A percentile compares a stretch with the other conserved stretches of the same genome.
phyloP scores from a whole-genome alignment of 1,140 invertebrate genomes.

The Tetragonula clypearis region DNA sequence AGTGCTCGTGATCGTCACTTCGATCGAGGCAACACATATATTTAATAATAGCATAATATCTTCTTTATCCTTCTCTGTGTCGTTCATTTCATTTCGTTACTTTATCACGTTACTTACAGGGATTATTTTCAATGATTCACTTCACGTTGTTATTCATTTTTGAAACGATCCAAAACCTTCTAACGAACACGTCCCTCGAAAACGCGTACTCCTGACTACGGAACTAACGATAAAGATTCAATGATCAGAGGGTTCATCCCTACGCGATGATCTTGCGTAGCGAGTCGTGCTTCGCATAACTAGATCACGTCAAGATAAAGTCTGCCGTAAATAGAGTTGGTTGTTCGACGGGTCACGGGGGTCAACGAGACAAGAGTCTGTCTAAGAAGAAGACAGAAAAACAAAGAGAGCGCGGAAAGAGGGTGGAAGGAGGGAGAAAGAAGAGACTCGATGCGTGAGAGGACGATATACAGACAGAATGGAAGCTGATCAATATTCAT shows the following conservation, averaged over 20 bases:
- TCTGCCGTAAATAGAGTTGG: constrained; percentile 71
- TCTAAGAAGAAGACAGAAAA: not conserved
- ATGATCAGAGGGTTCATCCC: constrained; percentile 34
- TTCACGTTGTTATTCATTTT: too few relatives aligned
- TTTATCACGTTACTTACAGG: too few relatives aligned
- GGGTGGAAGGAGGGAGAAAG: not conserved
- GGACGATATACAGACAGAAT: constrained; percentile 61
- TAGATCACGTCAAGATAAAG: constrained; percentile 79
- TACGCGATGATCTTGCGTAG: constrained; percentile 43
- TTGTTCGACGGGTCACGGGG: constrained; percentile 43
- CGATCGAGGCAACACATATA: too few relatives aligned
- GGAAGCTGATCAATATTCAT: constrained; percentile 81
- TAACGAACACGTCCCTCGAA: not conserved
- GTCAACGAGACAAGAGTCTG: not conserved
- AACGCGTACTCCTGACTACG: not conserved
- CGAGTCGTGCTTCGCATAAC: constrained; percentile 78
- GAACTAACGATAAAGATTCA: constrained; percentile 33
- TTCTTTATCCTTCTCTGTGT: too few relatives aligned
- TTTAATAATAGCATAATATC: too few relatives aligned
- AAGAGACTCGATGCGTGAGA: constrained; percentile 52
- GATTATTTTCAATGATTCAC: too few relatives aligned
- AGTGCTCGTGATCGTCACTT: too few relatives aligned
- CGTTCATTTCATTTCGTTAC: too few relatives aligned
- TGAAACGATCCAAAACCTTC: too few relatives aligned
- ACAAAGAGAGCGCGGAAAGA: not conserved